Conservation (phyloP, 2,797 vertebrate genomes). For the Premnoplex brunnescens region DNA sequence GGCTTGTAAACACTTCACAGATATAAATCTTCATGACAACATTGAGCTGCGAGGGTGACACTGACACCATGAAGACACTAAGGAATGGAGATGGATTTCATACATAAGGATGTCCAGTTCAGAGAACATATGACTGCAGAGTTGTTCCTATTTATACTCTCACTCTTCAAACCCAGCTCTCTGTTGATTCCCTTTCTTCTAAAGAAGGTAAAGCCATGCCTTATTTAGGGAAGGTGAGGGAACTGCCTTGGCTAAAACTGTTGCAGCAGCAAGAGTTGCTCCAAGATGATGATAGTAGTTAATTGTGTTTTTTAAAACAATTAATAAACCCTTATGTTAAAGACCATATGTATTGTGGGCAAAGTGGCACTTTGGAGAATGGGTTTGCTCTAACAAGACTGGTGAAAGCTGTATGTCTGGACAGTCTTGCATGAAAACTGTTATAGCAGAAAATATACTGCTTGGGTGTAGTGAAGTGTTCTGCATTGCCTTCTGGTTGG, state of each 20-base stretch:
- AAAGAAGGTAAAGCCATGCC: neutral
- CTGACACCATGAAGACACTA: neutral
- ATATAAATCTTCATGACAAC: neutral
- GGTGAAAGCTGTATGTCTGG: neutral
- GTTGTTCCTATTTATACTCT: neutral
- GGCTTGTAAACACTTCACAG: neutral
- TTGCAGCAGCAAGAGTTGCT: neutral
- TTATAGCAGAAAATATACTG: neutral
- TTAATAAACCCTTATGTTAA: neutral
- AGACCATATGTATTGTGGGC: neutral
- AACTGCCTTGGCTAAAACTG: neutral
- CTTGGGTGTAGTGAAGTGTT: neutral
- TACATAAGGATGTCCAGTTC: neutral
- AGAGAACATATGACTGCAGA: neutral
- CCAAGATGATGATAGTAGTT: neutral
- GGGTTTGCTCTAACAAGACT: neutral
- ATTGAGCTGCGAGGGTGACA: neutral
- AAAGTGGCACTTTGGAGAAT: neutral
- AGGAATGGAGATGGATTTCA: neutral
- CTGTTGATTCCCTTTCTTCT: neutral
- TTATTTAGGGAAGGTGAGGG: neutral
- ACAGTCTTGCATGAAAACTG: neutral
- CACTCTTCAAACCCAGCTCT: neutral
- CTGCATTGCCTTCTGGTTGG: neutral
- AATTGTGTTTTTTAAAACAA: too few species aligned